Conservation (phyloP, 2,797 vertebrate species). For the Microctenopoma steveboyesi region DNA sequence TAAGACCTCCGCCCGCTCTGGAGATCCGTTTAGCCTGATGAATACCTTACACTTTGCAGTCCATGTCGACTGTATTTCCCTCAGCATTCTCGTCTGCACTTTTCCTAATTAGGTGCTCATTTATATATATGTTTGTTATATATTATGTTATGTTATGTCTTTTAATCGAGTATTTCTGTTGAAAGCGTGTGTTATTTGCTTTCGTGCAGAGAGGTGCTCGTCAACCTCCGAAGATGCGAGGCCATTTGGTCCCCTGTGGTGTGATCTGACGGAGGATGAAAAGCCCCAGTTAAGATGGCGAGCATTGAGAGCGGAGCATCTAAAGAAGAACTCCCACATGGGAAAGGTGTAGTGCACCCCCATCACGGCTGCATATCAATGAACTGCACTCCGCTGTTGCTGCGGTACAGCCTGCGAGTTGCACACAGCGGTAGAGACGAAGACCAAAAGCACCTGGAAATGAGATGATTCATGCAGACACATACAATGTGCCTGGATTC, state of each 20-base stretch:
- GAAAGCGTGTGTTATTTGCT: conserved; percentile 60
- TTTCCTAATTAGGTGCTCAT: too few species aligned
- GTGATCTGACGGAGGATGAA: conserved; percentile 63
- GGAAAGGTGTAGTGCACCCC: conserved; percentile 31
- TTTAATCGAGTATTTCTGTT: conserved; percentile 29
- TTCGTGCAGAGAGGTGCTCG: conserved; percentile 72
- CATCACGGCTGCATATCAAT: conserved; percentile 14
- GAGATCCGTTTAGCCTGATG: too few species aligned
- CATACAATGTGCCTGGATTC: conserved; percentile 1
- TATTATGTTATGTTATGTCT: too few species aligned
- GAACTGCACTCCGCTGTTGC: conserved; percentile 10
- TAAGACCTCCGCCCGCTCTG: too few species aligned
- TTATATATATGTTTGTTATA: too few species aligned
- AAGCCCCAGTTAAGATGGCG: conserved; percentile 51
- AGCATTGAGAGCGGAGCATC: conserved; percentile 40
- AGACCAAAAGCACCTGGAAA: conserved; percentile 8
- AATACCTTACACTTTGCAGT: too few species aligned
- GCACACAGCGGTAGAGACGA: neutral
- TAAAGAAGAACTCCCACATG: conserved; percentile 48
- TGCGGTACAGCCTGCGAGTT: conserved; percentile 25
- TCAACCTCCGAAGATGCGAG: conserved; percentile 59
- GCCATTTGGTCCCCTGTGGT: conserved; percentile 32
- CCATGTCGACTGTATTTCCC: too few species aligned
- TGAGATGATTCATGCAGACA: conserved; percentile 27
- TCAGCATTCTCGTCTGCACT: too few species aligned